Conservation (phyloP, 1,140 invertebrate species). For the Drosophila rhopaloa region DNA sequence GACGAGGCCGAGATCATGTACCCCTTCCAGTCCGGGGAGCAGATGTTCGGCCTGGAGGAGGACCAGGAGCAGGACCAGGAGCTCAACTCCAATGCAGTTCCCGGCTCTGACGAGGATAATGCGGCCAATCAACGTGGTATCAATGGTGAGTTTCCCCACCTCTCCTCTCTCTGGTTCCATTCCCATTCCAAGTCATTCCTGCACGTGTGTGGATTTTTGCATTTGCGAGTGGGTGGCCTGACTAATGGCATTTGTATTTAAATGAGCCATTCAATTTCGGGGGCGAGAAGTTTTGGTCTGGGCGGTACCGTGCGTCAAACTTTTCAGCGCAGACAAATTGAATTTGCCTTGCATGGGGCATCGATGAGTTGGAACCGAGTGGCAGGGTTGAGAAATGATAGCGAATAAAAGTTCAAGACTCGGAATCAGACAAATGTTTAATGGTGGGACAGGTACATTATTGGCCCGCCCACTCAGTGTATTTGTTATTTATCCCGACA, state of each 20-base stretch:
- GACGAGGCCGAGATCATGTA: slow-evolving; percentile 75
- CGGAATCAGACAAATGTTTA: slow-evolving; percentile 2
- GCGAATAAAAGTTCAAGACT: slow-evolving; percentile 29
- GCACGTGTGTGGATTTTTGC: slow-evolving; percentile 51
- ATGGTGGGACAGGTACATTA: not conserved
- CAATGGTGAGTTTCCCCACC: slow-evolving; percentile 68
- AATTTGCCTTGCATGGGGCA: slow-evolving; percentile 53
- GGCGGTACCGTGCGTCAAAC: slow-evolving; percentile 6
- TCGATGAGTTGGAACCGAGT: slow-evolving; percentile 5
- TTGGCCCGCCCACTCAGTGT: not conserved
- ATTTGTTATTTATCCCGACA: not conserved
- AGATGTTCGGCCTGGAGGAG: slow-evolving; percentile 73
- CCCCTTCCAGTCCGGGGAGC: slow-evolving; percentile 68
- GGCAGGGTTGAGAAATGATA: slow-evolving; percentile 7
- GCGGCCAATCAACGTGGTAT: slow-evolving; percentile 66
- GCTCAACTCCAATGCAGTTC: slow-evolving; percentile 43
- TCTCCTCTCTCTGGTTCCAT: not conserved
- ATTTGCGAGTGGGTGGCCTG: slow-evolving; percentile 25
- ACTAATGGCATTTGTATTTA: slow-evolving; percentile 75
- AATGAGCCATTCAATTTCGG: slow-evolving; percentile 46
- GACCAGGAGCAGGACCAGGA: slow-evolving; percentile 49
- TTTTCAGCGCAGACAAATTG: slow-evolving; percentile 49
- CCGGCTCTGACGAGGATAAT: slow-evolving; percentile 67
- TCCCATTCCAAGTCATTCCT: not conserved
- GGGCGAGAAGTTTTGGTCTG: not conserved